These are phyloP conservation scores for Hippasteria phrygiana DNA, from an alignment of 53 echinoderm and acorn worm genomes.

Conservation along the genomic window DNA sequence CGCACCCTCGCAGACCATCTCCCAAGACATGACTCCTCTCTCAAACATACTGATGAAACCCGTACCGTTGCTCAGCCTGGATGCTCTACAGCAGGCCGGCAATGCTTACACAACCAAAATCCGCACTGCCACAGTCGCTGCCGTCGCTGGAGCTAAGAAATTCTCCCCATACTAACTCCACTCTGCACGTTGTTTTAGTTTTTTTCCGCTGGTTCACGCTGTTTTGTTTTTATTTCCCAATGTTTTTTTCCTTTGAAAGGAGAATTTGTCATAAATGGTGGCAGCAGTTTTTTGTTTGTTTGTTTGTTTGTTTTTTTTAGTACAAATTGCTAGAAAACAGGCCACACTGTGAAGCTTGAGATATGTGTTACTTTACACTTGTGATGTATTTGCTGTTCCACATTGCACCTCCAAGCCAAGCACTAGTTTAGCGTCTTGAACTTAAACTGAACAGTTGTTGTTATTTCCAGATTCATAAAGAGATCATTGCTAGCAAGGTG, in stretches of 20 bases:
- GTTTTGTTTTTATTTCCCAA: not conserved
- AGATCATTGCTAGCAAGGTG: not conserved
- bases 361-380: slow-evolving; percentile 11
- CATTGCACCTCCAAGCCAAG: slow-evolving; percentile 32
- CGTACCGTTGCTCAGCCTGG: slow-evolving; percentile 90
- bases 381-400: slow-evolving; percentile 42
- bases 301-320: not conserved
- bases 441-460: not conserved
- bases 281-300: no score
- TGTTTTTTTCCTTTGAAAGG: not conserved
- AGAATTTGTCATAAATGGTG: not conserved
- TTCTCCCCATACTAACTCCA: slow-evolving; percentile 95
- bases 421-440: not conserved
- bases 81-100: slow-evolving; percentile 79
- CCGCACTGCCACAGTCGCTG: slow-evolving; percentile 78
- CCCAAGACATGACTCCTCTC: slow-evolving; percentile 79
- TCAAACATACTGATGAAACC: slow-evolving; percentile 91
- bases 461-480: not conserved
- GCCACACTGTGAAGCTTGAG: not conserved
- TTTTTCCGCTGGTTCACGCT: slow-evolving; percentile 48
- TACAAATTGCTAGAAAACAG: not conserved
- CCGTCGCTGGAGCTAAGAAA: slow-evolving; percentile 89
- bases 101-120: slow-evolving; percentile 91
- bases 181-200: slow-evolving; percentile 57
- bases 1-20: slow-evolving; percentile 81